Base-by-base conservation (phyloP, 2,888 invertebrate species). In the Barypeithes pellucidus region DNA sequence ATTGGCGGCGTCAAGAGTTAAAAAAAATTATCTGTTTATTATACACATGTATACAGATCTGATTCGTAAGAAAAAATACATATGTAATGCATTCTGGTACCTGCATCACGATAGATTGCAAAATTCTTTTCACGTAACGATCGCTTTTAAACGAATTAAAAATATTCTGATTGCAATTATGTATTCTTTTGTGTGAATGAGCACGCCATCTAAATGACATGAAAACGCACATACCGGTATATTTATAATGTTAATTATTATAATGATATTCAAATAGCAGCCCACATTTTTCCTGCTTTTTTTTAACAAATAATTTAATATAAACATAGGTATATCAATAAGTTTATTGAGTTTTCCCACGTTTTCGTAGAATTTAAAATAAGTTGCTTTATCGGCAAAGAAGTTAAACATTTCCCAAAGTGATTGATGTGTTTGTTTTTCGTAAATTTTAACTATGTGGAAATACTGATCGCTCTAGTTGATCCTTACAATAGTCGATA, bases 201-300 rank as follows among this genome's bases (percentile, higher is more conserved):
- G 33, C 14, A 33, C 54, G 9, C 14, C 33, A 33, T 33, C 33
- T 16, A 57, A 54, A 16, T 11, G 54, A 57, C 54, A 33, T 12
- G 33, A 33, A 33, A 57, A 33, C 18, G 33, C 33, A 54, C 29
- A 47, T 47, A n/a, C n/a, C n/a, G 18, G 20, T 47, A 9, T 47
- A 29, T 16, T 29, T 14, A 14, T 52, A 16, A 33, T 29, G 14
- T 1, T 57, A 57, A 33, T 29, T 36, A 33, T 1, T 33, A 33
- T 57, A 57, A 57, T 33, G 54, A 57, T 57, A 57, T 57, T 57
- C 54, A 57, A 57, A 57, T 16, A 33, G 9, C 5, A 33, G 18
- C 33, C 29, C 61, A 61, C 20, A 43, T 43, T 41, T 61, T 61
- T 41, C 20, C n/a, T 2, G 1, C n/a, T 33, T 57, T 33, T 33